These are phyloP conservation scores for Hirundichthys speculiger DNA, from an alignment of 2,113 vertebrate species.

Conservation along the genomic window DNA sequence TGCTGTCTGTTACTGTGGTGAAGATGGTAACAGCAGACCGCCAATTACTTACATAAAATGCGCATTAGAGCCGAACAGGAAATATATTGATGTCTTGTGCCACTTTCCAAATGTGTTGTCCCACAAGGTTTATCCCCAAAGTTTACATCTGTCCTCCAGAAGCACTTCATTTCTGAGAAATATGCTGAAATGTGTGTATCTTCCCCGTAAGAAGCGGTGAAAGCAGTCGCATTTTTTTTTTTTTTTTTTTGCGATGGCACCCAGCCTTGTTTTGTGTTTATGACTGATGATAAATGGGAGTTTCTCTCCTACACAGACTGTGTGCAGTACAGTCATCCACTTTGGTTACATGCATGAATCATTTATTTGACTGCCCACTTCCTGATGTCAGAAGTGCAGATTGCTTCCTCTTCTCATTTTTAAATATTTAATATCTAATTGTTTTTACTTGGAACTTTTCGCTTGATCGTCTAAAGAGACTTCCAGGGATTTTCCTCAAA, in stretches of 20 bases:
- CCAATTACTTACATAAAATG: constrained; percentile 39
- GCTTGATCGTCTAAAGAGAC: neutral
- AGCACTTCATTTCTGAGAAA: no score
- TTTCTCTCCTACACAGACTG: constrained; percentile 26
- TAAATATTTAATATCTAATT: constrained; percentile 84
- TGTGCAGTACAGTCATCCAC: constrained; percentile 49
- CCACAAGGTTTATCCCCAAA: no score
- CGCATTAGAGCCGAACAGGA: constrained; percentile 30
- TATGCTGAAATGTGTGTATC: constrained; percentile 21
- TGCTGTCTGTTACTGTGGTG: constrained; percentile 39
- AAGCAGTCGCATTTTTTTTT: constrained; percentile 6
- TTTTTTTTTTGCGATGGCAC: neutral
- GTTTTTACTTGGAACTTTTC: constrained; percentile 43
- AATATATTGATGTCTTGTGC: constrained; percentile 54
- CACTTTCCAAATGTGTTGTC: constrained; percentile 55
- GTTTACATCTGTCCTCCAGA: constrained; percentile 55
- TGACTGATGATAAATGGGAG: constrained; percentile 20
- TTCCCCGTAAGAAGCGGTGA: constrained; percentile 19
- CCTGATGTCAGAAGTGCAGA: constrained; percentile 78
- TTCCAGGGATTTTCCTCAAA: neutral
- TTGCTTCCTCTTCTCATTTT: constrained; percentile 79
- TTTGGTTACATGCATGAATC: constrained; percentile 78
- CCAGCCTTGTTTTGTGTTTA: neutral
- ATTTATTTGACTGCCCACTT: constrained; percentile 73
- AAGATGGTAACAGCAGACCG: neutral